Evolutionary conservation across 1,140 invertebrate species (phyloP).

Genomic region (Eumaeus atala): DNA sequence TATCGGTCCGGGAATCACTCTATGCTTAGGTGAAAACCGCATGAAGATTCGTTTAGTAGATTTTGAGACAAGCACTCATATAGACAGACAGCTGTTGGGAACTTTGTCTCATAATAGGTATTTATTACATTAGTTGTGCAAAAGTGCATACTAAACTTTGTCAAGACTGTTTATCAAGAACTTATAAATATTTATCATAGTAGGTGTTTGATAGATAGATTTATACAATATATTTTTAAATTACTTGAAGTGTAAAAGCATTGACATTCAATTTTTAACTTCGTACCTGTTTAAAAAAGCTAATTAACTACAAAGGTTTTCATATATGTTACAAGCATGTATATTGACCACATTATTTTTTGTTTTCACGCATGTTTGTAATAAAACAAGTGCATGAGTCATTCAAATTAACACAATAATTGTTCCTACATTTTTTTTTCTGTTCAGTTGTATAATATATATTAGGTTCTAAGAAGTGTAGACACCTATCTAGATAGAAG

Average conservation of each 20-base stretch:
- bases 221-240: neutral
- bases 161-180: neutral
- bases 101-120: too few species aligned
- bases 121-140: too few species aligned
- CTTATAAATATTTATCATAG: too few species aligned
- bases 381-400: slow-evolving; percentile 13
- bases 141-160: too few species aligned
- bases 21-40: too few species aligned
- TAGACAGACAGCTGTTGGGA: too few species aligned
- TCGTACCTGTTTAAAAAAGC: too few species aligned
- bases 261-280: neutral
- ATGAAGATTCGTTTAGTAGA: too few species aligned
- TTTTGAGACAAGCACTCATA: too few species aligned
- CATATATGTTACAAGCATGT: slow-evolving; percentile 9
- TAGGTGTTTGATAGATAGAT: too few species aligned
- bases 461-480: neutral
- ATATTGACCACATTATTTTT: too few species aligned
- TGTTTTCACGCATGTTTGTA: slow-evolving; percentile 13
- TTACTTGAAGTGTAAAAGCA: neutral
- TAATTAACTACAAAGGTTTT: neutral
- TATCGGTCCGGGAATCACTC: too few species aligned
- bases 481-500: neutral
- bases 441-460: neutral
- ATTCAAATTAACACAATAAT: slow-evolving; percentile 15
- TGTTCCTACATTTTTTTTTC: slow-evolving; percentile 1